These are phyloP conservation scores for Pollimyrus isidori DNA, from an alignment of 2,113 vertebrate genomes.

Conservation along the genomic window DNA sequence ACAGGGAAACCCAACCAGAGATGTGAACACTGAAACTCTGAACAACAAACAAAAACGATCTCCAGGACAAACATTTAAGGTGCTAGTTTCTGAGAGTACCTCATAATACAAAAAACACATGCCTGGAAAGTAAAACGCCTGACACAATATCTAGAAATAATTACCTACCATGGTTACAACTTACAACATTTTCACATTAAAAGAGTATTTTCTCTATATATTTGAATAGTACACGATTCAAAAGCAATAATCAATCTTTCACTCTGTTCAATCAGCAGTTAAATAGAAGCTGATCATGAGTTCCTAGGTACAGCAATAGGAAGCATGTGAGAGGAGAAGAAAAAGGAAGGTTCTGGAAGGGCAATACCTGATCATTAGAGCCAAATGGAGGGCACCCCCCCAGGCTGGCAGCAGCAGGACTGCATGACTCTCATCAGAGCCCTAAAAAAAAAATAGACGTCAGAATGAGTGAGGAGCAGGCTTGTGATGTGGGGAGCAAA, in stretches of 20 bases:
- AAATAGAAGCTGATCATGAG: background rate
- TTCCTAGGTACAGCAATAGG: background rate
- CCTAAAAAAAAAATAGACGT: background rate
- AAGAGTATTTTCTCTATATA: background rate
- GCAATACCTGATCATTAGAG: background rate
- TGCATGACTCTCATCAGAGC: background rate
- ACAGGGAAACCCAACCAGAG: background rate
- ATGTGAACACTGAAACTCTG: background rate
- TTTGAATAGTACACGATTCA: background rate
- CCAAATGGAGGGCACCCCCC: background rate
- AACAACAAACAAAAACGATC: background rate
- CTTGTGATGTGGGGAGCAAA: too few species aligned
- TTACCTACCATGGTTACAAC: background rate
- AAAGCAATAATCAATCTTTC: background rate
- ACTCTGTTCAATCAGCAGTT: background rate
- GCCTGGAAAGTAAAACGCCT: background rate
- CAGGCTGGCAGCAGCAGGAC: background rate
- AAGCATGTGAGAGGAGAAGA: conserved; percentile 8
- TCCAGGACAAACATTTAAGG: background rate
- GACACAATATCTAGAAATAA: background rate
- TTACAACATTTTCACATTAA: background rate
- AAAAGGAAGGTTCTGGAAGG: background rate
- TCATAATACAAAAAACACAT: background rate
- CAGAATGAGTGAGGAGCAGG: background rate
- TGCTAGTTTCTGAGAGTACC: background rate